Percentiles rank a stretch among this genome's conserved stretches.
Evolutionary conservation across 1,140 invertebrate genomes (phyloP).

Genomic region (Bombus polaris): DNA sequence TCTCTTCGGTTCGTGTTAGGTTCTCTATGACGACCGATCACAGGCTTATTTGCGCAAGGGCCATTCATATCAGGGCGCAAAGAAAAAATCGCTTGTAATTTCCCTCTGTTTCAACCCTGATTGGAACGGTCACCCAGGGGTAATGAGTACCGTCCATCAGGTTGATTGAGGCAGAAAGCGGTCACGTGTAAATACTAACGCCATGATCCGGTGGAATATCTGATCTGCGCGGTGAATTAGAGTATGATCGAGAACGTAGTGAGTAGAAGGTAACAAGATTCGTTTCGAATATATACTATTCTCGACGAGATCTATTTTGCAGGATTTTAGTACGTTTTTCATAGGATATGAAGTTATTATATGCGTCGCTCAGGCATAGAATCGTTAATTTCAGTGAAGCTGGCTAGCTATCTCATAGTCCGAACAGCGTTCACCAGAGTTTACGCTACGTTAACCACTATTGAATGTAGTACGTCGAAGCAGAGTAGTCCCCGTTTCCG

Average conservation of each 20-base stretch:
- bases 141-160: slow-evolving; percentile 3
- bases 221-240: not conserved
- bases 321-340: not conserved
- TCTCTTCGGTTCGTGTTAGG: not conserved
- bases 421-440: not conserved
- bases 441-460: slow-evolving; percentile 1
- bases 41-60: not conserved
- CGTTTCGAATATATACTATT: too few species aligned
- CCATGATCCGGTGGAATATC: slow-evolving; percentile 1
- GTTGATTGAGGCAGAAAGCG: slow-evolving; percentile 1
- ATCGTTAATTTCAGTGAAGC: not conserved
- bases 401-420: not conserved
- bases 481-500: not conserved
- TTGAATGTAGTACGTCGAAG: not conserved
- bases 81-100: not conserved
- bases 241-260: not conserved
- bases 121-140: not conserved
- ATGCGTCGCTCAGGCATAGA: not conserved
- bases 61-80: too few species aligned
- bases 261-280: not conserved
- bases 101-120: not conserved
- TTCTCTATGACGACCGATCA: too few species aligned
- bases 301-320: not conserved
- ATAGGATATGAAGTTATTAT: not conserved
- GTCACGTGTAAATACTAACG: not conserved